Conservation (phyloP, 2,888 invertebrate genomes). For the Agrochola lota region DNA sequence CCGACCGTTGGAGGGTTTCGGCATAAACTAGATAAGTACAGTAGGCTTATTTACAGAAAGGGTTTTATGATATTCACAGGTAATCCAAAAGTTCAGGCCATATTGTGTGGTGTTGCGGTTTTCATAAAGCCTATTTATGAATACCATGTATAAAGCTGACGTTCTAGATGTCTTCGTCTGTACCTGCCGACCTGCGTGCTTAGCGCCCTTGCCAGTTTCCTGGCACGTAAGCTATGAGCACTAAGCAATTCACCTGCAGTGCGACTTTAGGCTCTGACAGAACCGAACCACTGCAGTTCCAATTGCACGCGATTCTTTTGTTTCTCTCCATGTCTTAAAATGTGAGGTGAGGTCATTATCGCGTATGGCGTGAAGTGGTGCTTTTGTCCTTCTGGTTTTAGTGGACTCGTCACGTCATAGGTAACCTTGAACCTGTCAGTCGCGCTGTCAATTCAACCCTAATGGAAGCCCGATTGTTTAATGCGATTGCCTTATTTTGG, state of each 20-base stretch:
- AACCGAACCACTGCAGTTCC: slow-evolving; percentile 51
- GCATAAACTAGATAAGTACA: slow-evolving; percentile 15
- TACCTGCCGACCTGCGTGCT: slow-evolving; percentile 29
- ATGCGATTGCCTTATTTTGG: slow-evolving; percentile 59
- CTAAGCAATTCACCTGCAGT: slow-evolving; percentile 51
- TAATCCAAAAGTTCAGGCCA: not conserved
- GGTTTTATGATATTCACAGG: not conserved
- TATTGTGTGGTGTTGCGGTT: not conserved
- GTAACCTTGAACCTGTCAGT: slow-evolving; percentile 61
- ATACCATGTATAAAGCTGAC: slow-evolving; percentile 18
- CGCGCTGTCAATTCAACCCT: slow-evolving; percentile 56
- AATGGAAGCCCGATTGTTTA: slow-evolving; percentile 53
- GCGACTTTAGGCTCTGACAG: slow-evolving; percentile 52
- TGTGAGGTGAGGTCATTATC: slow-evolving; percentile 21
- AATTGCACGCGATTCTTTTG: slow-evolving; percentile 50
- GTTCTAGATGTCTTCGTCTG: not conserved
- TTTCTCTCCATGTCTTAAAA: not conserved
- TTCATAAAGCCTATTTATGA: not conserved
- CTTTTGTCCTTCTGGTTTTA: slow-evolving; percentile 30
- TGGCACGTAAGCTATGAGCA: slow-evolving; percentile 39
- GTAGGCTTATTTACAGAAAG: slow-evolving; percentile 14
- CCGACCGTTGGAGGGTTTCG: slow-evolving; percentile 49
- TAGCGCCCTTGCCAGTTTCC: slow-evolving; percentile 47
- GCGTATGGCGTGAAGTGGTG: slow-evolving; percentile 26
- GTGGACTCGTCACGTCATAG: slow-evolving; percentile 45